These are phyloP conservation scores for Villa cingulata DNA, from an alignment of 2,888 invertebrate species.

Conservation along the genomic window DNA sequence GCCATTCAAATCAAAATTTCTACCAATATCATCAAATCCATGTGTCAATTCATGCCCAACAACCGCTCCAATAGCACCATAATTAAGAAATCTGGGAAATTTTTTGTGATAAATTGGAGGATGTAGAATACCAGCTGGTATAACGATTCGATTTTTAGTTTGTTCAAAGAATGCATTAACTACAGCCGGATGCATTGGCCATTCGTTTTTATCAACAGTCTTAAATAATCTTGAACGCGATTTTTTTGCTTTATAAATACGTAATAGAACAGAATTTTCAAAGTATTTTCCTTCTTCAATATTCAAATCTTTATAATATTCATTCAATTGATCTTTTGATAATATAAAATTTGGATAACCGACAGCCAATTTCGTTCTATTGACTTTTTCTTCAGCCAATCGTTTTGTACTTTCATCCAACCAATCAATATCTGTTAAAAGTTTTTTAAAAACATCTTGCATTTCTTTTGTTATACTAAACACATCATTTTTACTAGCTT, in stretches of 20 bases:
- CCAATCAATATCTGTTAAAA: conserved; percentile 72
- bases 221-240: conserved; percentile 50
- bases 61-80: conserved; percentile 19
- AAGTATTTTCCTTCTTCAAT: conserved; percentile 60
- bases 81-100: conserved; percentile 46
- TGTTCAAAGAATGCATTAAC: conserved; percentile 89
- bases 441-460: conserved; percentile 67
- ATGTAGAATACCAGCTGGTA: conserved; percentile 86
- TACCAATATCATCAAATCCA: conserved; percentile 17
- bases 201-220: conserved; percentile 68
- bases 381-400: conserved; percentile 74
- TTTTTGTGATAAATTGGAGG: conserved; percentile 76
- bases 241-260: conserved; percentile 22
- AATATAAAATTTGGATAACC: conserved; percentile 85
- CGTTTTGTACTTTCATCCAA: conserved; percentile 77
- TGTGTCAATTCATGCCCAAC: conserved; percentile 20
- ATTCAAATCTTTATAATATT: conserved; percentile 61
- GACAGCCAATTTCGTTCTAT: conserved; percentile 84
- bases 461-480: conserved; percentile 80
- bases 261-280: conserved; percentile 63
- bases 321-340: conserved; percentile 60
- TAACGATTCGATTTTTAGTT: conserved; percentile 81
- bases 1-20: conserved; percentile 16
- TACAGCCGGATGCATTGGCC: conserved; percentile 73
- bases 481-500: conserved; percentile 46